A percentile compares a stretch with the other conserved stretches of the same genome.
These are phyloP conservation scores for Diplolepis rosae DNA, from an alignment of 2,888 invertebrate species.

Conservation along the genomic window DNA sequence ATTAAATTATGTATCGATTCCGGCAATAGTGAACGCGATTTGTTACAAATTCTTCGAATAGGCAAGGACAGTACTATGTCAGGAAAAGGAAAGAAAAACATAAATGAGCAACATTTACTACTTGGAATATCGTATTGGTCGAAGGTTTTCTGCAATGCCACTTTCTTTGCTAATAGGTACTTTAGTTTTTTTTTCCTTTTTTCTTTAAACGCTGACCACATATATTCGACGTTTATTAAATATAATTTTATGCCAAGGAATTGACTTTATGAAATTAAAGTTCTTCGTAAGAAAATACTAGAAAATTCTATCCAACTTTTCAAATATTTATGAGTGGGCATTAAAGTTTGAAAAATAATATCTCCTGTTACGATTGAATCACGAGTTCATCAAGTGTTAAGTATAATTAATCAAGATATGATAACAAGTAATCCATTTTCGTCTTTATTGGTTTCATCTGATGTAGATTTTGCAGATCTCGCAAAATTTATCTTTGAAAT, in stretches of 20 bases:
- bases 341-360: neutral
- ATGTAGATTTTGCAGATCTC: too few species aligned
- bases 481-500: too few species aligned
- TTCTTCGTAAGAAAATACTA: neutral
- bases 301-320: neutral
- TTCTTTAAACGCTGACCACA: neutral
- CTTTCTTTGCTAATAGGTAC: conserved; percentile 25
- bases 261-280: neutral
- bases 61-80: conserved; percentile 43
- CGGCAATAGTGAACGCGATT: conserved; percentile 29
- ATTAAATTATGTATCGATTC: conserved; percentile 8
- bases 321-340: neutral
- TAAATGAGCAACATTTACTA: conserved; percentile 39
- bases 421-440: too few species aligned
- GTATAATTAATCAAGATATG: too few species aligned
- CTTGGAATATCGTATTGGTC: conserved; percentile 37
- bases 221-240: neutral
- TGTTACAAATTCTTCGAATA: conserved; percentile 34
- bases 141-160: conserved; percentile 56
- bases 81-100: conserved; percentile 41
- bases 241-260: neutral
- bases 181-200: conserved; percentile 4
- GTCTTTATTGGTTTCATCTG: too few species aligned
- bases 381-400: neutral
- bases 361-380: neutral